phyloP scores from a whole-genome alignment of 2,113 vertebrate genomes.

The Illadopsis cleaveri region DNA sequence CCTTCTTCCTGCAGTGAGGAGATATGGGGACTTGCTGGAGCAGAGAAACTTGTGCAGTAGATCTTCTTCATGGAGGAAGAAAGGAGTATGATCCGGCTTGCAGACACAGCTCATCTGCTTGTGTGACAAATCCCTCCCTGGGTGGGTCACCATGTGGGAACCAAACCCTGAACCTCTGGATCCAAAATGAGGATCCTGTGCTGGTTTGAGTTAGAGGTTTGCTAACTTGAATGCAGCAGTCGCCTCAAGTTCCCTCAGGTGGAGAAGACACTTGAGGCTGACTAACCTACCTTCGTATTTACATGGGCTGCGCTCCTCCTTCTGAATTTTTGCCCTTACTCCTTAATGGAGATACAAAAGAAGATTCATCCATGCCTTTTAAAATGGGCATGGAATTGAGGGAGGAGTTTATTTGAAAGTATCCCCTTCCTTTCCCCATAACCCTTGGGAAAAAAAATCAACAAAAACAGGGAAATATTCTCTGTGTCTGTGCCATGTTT shows the following conservation, averaged over 20 bases:
- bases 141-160: slow-evolving; percentile 20
- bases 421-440: slow-evolving; percentile 42
- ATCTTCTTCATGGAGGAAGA: slow-evolving; percentile 22
- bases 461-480: slow-evolving; percentile 67
- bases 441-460: background rate
- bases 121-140: slow-evolving; percentile 12
- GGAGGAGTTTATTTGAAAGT: slow-evolving; percentile 59
- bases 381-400: background rate
- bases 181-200: background rate
- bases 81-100: slow-evolving; percentile 17
- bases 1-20: background rate
- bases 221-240: background rate
- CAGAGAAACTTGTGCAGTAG: background rate
- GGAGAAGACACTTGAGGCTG: slow-evolving; percentile 23
- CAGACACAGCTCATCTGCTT: slow-evolving; percentile 33
- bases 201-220: slow-evolving; percentile 3
- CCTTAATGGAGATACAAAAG: background rate
- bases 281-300: slow-evolving; percentile 26
- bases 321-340: slow-evolving; percentile 3
- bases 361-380: background rate
- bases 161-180: slow-evolving; percentile 36
- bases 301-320: background rate
- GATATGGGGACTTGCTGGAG: background rate
- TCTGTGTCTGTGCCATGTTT: slow-evolving; percentile 80
- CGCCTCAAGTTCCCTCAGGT: background rate